Evolutionary conservation across 2,888 invertebrate genomes (phyloP), one percentile per base, ranked within the genome.

Genomic region (Torymus texanus): DNA sequence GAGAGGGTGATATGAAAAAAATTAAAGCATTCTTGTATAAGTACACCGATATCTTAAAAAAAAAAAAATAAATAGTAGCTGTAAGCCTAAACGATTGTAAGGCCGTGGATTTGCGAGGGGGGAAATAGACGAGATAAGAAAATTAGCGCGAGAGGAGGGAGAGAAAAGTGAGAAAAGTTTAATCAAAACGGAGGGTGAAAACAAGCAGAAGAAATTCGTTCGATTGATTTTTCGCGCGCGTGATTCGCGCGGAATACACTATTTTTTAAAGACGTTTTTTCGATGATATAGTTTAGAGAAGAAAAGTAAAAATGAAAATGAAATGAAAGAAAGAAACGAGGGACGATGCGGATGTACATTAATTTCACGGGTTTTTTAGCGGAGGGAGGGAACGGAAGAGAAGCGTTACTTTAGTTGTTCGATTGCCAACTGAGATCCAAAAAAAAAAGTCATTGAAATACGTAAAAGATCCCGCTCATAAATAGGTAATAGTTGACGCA

Each of bases 21-120:
- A 83, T 78, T 58, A 83, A 86, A 84, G 84, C 83, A 85, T 87
- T 87, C 87, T 88, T 88, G 88, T 88, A 87, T 88, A 88, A 87
- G 88, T 87, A 86, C 86, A 88, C 86, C 84, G 87, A 86, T 89
- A 88, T 88, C 86, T 88, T 87, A 83, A 85, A 72, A 65, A 79
- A 81, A 81, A 83, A 87, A 62, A 78, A 79, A 82, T 82, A 82
- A 84, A 88, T 85, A 87, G 85, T 88, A 88, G 88, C 86, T 85
- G 84, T 89, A 89, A 88, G 88, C 88, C 88, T 88, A 88, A 85
- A 85, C 86, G 84, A 83, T 82, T 84, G 79, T 81, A 82, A 84
- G 86, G 84, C 86, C 86, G 86, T 86, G 88, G 85, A 88, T 88
- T 88, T 87, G 87, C 85, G 79, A 78, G 76, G 76, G 77, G 75